Evolutionary conservation across 2,797 vertebrate genomes (phyloP), one percentile per base, ranked within the genome.

Genomic region (Chloroceryle inda): DNA sequence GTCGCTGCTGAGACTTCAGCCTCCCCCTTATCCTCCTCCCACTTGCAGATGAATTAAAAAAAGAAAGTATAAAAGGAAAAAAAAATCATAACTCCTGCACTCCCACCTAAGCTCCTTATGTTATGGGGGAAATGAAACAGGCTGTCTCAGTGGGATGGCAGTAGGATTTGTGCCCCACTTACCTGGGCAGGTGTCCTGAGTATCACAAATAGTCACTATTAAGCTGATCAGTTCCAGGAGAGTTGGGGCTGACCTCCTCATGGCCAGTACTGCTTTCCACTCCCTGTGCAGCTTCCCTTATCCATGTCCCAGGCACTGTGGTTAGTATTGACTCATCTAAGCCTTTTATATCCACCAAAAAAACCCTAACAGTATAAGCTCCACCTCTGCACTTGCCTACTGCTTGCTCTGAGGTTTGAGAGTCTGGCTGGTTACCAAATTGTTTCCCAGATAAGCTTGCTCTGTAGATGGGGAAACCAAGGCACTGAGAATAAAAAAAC

Each of bases 131-230:
- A n/a, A 53, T 53, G n/a, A 49, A 59, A 45, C 10, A 55, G 52
- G 52, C 52, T 59, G 18, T 47, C 52, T 81, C n/a, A 56, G 45
- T 3, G 7, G 49, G 11, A 22, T 24, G 12, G 23, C 45, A 77
- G 73, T 21, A 63, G 55, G 23, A 31, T 69, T 58, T 83, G 33
- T 77, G 40, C 24, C 47, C 26, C 47, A 74, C 92, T 95, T 66
- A 95, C 94, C 81, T 47, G 90, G 89, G 52, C 90, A 95, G 69
- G 61, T 84, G 69, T 95, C 61, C 52, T 91, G 47, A n/a, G 61
- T n/a, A 53, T 71, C 33, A 40, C 42, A 87, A 53, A 53, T 21
- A 20, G 16, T 58, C 0, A 16, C 69, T 63, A 44, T 40, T 31
- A 92, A 59, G 58, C 61, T 81, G 35, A 95, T 52, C 27, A 95